These are phyloP conservation scores for Leptura quadrifasciata DNA, from an alignment of 2,888 invertebrate genomes.

Conservation along the genomic window DNA sequence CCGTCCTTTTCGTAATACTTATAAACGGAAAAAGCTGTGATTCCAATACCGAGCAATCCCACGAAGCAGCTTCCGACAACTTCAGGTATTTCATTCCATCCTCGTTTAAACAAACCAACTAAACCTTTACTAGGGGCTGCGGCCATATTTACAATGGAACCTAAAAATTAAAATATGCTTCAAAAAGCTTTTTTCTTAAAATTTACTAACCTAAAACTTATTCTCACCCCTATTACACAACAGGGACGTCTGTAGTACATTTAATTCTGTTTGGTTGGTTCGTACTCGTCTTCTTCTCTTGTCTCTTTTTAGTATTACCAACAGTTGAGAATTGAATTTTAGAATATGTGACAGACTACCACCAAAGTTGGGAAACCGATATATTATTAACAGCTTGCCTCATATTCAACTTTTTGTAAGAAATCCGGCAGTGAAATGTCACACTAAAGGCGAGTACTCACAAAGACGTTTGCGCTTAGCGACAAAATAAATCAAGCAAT, in stretches of 20 bases:
- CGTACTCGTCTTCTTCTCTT: no score
- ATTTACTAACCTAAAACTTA: constrained; percentile 12
- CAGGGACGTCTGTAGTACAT: neutral
- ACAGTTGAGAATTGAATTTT: no score
- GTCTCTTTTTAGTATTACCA: no score
- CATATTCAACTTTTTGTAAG: no score
- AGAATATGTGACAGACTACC: no score
- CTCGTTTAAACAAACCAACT: constrained; percentile 71
- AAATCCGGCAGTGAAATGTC: no score
- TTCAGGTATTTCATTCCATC: constrained; percentile 84
- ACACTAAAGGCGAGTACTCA: no score
- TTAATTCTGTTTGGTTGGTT: neutral
- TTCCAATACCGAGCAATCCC: constrained; percentile 76
- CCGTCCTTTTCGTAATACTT: constrained; percentile 74
- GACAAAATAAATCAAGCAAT: no score
- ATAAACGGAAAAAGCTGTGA: constrained; percentile 75
- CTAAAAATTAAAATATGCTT: neutral
- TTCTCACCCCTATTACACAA: neutral
- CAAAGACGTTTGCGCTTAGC: no score
- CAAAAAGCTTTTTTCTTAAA: neutral
- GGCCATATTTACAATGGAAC: constrained; percentile 42
- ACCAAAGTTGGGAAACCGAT: no score
- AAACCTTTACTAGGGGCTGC: constrained; percentile 60
- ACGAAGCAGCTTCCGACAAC: constrained; percentile 78
- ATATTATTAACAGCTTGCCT: no score